Evolutionary conservation across 2,797 vertebrate genomes (phyloP), one percentile per base, ranked within the genome.

Genomic region (Trachurus trachurus): DNA sequence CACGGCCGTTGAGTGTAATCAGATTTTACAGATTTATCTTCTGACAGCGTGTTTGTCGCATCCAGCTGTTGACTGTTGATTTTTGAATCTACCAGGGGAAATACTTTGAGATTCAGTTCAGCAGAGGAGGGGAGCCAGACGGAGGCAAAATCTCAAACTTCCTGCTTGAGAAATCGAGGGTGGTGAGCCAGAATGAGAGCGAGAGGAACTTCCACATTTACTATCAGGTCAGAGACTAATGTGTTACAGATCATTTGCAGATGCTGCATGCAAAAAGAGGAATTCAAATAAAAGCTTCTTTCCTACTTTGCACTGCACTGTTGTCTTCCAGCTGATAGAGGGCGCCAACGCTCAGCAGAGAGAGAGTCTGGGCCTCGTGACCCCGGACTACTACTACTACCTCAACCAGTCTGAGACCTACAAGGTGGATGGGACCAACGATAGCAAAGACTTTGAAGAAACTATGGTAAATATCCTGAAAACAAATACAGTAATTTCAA

Each of bases 31-130:
- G 8, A 50, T 68, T 65, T 21, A 21, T n/a, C 16, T n/a, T 6
- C 1, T n/a, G 22, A 39, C 7, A 0, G 31, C 17, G 4, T 17
- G 19, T 53, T 67, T 58, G 11, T 34, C 45, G 40, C 52, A 1
- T 61, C 49, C 1, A 6, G 40, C 63, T 42, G 47, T 59, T 79
- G 6, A 63, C 6, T 70, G n/a, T 13, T 74, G 12, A 49, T 66
- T 85, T 70, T 70, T 87, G 44, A 65, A 2, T 70, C 31, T 54
- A 37, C 74, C 91, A 99, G 98, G 98, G 98, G 34, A 99, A 99
- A 87, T 99, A 99, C 90, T 99, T 99, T 39, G 98, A 99, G 94
- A 99, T 99, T 92, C 98, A 99, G 92, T 99, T 99, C 94, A 99
- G 98, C 92, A 95, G 97, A 10, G 98, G 98, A 0, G 98, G 98